Evolutionary conservation across 92 coral and sea anemone genomes (phyloP).

Genomic region (Desmophyllum pertusum): DNA sequence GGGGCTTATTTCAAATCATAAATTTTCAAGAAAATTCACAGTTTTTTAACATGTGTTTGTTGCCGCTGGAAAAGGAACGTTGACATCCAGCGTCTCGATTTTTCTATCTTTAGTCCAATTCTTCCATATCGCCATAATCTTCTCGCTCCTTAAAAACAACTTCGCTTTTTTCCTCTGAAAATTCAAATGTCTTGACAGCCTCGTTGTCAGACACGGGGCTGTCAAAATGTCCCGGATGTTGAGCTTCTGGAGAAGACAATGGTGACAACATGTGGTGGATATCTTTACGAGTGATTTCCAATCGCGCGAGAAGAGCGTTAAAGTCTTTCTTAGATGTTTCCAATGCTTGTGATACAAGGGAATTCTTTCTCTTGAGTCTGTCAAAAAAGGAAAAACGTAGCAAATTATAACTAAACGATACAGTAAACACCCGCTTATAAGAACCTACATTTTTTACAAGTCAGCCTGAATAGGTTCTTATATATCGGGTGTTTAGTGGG

Average conservation of each 20-base stretch:
- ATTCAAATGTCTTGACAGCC: not conserved
- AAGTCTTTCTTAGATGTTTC: not conserved
- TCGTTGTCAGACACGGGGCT: not conserved
- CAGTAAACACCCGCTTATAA: too few species aligned
- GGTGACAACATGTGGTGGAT: conserved; percentile 11
- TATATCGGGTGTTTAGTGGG: too few species aligned
- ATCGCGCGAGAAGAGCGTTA: conserved; percentile 19
- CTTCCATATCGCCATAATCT: conserved; percentile 62
- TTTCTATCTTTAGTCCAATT: conserved; percentile 35
- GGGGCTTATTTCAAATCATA: too few species aligned
- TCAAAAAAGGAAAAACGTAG: not conserved
- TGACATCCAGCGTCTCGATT: not conserved
- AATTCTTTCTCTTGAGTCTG: conserved; percentile 29
- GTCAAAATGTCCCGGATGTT: not conserved
- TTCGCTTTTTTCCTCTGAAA: not conserved
- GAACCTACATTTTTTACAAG: too few species aligned
- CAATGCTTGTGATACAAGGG: conserved; percentile 18
- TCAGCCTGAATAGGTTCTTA: too few species aligned
- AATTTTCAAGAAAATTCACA: too few species aligned
- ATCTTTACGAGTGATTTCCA: conserved; percentile 21
- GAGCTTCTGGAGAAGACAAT: not conserved
- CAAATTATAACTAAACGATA: not conserved
- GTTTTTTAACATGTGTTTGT: not conserved
- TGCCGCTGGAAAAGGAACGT: not conserved
- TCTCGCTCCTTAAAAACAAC: not conserved